Evolutionary conservation across 2,797 vertebrate genomes (phyloP).

Genomic region (Babyrousa celebensis): DNA sequence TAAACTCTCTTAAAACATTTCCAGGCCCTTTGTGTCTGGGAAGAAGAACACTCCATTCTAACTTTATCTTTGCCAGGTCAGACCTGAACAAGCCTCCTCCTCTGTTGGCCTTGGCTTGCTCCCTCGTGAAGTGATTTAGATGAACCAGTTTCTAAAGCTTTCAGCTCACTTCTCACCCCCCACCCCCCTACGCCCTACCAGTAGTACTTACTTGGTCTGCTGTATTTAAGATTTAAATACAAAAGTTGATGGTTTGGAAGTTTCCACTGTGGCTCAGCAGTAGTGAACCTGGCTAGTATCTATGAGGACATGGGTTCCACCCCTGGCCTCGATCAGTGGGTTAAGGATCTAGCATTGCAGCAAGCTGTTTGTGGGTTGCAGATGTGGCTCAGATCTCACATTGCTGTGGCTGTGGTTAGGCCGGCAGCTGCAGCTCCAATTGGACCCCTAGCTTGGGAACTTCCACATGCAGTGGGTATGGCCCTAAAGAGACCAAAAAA

Average conservation of each 20-base stretch:
- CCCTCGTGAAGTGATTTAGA: background rate
- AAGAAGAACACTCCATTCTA: background rate
- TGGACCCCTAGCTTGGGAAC: too few relatives aligned
- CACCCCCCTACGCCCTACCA: fast-evolving
- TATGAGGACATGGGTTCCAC: too few relatives aligned
- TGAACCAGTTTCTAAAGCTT: background rate
- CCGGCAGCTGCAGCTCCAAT: too few relatives aligned
- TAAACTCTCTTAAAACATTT: background rate
- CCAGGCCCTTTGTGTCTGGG: background rate
- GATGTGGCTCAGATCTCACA: too few relatives aligned
- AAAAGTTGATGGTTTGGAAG: background rate
- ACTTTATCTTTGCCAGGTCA: background rate
- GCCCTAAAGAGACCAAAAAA: too few relatives aligned
- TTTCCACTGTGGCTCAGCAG: too few relatives aligned
- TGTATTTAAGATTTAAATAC: background rate
- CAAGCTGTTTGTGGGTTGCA: too few relatives aligned
- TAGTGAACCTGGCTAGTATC: too few relatives aligned
- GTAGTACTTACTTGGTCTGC: background rate
- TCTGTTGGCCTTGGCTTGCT: background rate
- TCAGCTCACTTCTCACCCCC: fast-evolving
- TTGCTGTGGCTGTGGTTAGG: too few relatives aligned
- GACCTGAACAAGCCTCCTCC: background rate
- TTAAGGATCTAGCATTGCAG: too few relatives aligned
- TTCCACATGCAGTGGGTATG: too few relatives aligned
- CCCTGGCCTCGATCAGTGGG: too few relatives aligned